Percentiles rank a stretch among this genome's conserved stretches.
phyloP scores from a whole-genome alignment of 2,113 vertebrate genomes.

The Catharus fuscescens region DNA sequence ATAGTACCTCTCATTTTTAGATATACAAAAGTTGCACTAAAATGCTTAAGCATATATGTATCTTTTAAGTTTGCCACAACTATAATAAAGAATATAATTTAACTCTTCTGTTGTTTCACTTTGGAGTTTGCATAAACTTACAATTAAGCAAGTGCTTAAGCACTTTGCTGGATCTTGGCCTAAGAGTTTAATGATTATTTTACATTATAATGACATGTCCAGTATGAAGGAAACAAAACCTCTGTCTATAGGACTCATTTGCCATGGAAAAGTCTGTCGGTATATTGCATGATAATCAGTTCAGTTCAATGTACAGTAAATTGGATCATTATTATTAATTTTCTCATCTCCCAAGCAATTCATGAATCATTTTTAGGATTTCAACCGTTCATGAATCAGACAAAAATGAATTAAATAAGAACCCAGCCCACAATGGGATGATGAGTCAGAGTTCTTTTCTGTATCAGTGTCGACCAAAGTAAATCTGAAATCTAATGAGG shows the following conservation, averaged over 20 bases:
- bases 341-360: slow-evolving; percentile 81
- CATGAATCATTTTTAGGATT: slow-evolving; percentile 81
- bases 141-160: slow-evolving; percentile 49
- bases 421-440: slow-evolving; percentile 76
- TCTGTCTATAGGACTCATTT: slow-evolving; percentile 71
- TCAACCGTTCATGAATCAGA: slow-evolving; percentile 80
- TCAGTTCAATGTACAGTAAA: slow-evolving; percentile 80
- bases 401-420: slow-evolving; percentile 80
- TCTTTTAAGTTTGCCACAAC: background rate
- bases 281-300: slow-evolving; percentile 81
- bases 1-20: background rate
- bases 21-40: background rate
- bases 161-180: slow-evolving; percentile 54
- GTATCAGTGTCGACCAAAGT: slow-evolving; percentile 74
- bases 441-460: slow-evolving; percentile 82
- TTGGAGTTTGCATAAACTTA: slow-evolving; percentile 30
- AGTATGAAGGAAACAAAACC: slow-evolving; percentile 71
- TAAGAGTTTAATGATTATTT: slow-evolving; percentile 73
- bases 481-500: slow-evolving; percentile 83
- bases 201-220: slow-evolving; percentile 72
- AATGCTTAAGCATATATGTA: background rate
- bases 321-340: slow-evolving; percentile 84
- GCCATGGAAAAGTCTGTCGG: slow-evolving; percentile 71
- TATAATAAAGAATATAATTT: slow-evolving; percentile 17
- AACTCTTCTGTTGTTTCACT: slow-evolving; percentile 23